Evolutionary conservation across 2,797 vertebrate species (phyloP).

Genomic region (Cichlasoma orientale): DNA sequence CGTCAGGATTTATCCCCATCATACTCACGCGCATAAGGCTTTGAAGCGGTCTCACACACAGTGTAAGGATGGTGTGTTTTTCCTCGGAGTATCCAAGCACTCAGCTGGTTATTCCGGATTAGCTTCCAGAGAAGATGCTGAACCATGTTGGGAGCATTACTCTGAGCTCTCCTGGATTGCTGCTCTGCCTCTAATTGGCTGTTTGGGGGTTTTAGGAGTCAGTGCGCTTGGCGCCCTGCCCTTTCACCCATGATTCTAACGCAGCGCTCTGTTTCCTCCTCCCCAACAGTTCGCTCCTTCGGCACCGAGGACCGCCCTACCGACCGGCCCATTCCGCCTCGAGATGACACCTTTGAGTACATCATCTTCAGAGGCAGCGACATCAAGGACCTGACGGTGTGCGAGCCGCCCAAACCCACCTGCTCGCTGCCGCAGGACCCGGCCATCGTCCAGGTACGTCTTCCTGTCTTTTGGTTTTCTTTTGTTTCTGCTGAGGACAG

Average conservation of each 20-base stretch:
- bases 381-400: constrained; percentile 97
- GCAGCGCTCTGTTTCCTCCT: neutral
- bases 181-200: neutral
- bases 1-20: too few species aligned
- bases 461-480: neutral
- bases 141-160: too few species aligned
- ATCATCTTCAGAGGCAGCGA: constrained; percentile 98
- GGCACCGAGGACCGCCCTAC: constrained; percentile 97
- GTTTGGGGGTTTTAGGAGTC: too few species aligned
- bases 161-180: neutral
- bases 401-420: constrained; percentile 94
- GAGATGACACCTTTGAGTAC: constrained; percentile 96
- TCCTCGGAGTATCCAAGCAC: neutral
- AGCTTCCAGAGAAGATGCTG: too few species aligned
- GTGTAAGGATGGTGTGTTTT: neutral
- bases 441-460: constrained; percentile 92
- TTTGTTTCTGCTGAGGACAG: too few species aligned
- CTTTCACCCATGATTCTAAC: neutral
- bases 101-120: neutral
- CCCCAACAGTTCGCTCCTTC: constrained; percentile 90
- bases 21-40: neutral
- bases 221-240: too few species aligned
- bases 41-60: neutral
- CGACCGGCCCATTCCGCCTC: constrained; percentile 92
- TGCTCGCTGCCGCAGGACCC: constrained; percentile 96